phyloP scores from a whole-genome alignment of 2,113 vertebrate genomes.

The Datnioides undecimradiatus region DNA sequence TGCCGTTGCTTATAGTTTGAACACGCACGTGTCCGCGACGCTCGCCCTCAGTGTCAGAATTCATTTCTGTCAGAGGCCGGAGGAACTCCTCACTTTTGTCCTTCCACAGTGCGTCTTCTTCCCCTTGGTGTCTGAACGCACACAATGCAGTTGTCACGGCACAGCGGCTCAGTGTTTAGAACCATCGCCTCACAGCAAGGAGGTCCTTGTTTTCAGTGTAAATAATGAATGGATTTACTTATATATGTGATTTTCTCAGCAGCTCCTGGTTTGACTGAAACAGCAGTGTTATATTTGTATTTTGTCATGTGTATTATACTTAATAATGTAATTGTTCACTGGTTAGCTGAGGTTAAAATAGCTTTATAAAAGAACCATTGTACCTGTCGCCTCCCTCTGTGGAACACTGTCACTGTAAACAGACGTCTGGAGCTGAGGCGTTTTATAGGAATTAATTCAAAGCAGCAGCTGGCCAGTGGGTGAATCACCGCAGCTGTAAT shows the following conservation, averaged over 20 bases:
- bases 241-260: conserved; percentile 23
- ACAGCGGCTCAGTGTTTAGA: not conserved
- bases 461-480: conserved; percentile 40
- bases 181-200: conserved; percentile 9
- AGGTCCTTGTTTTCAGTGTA: not conserved
- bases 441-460: conserved; percentile 40
- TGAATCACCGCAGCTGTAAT: conserved; percentile 30
- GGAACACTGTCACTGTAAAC: conserved; percentile 11
- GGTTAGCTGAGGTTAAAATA: conserved; percentile 13
- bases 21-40: not conserved
- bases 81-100: not conserved
- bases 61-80: not conserved
- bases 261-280: not conserved
- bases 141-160: not conserved
- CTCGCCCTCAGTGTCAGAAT: not conserved
- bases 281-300: not conserved
- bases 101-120: not conserved
- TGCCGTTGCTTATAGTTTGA: not conserved
- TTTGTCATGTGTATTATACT: not conserved
- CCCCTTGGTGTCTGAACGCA: not conserved
- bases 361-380: not conserved
- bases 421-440: conserved; percentile 14
- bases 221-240: not conserved
- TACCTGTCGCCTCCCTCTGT: conserved; percentile 7
- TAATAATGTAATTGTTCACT: not conserved